Evolutionary conservation across 2,113 vertebrate species (phyloP).

Genomic region (Alethe diademata): DNA sequence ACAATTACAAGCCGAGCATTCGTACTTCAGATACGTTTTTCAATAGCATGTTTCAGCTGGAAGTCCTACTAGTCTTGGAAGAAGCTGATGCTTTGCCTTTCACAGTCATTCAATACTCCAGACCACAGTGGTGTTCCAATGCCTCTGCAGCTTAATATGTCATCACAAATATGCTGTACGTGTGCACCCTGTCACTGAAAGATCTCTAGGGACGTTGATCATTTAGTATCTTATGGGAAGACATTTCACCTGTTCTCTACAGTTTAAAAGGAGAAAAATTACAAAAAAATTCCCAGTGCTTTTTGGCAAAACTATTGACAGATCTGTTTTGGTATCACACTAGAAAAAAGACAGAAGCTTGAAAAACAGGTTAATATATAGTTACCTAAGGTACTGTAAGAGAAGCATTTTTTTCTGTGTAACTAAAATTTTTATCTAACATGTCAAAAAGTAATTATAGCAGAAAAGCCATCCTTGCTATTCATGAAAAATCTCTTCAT

Average conservation of each 20-base stretch:
- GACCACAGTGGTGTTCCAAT: background rate
- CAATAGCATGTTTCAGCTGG: background rate
- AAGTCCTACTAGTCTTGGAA: background rate
- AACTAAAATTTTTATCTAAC: background rate
- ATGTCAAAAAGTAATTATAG: background rate
- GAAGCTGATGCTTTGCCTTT: background rate
- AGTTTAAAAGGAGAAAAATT: background rate
- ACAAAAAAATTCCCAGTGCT: background rate
- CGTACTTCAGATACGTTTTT: background rate
- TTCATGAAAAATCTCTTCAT: background rate
- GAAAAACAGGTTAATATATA: background rate
- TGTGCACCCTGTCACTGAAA: background rate
- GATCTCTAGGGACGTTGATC: background rate
- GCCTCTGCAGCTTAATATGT: background rate
- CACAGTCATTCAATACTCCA: background rate
- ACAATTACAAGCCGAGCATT: background rate
- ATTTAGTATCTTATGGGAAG: background rate
- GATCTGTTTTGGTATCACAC: background rate
- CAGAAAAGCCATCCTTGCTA: background rate
- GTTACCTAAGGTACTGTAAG: background rate
- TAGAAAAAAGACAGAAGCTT: background rate
- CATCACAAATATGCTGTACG: background rate
- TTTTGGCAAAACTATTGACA: background rate
- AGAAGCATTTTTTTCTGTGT: background rate
- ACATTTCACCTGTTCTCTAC: background rate